These are phyloP conservation scores for Stenodera caucasica DNA, from an alignment of 2,888 invertebrate genomes.

Conservation along the genomic window DNA sequence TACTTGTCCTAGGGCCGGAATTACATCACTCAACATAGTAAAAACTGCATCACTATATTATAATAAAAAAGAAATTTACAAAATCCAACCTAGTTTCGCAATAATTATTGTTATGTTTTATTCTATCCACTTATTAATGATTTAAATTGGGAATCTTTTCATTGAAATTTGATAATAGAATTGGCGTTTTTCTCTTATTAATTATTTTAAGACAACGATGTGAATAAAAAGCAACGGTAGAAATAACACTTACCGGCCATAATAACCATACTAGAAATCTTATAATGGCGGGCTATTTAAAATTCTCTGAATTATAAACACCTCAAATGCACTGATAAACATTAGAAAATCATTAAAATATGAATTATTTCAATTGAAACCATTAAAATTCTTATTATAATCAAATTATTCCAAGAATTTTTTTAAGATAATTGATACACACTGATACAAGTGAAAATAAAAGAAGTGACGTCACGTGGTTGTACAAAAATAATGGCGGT, in stretches of 20 bases:
- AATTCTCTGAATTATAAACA: constrained; percentile 16
- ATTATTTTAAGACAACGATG: neutral
- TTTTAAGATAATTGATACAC: neutral
- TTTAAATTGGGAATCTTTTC: no score
- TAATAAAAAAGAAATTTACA: neutral
- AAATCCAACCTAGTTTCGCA: constrained; percentile 4
- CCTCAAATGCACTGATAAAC: neutral
- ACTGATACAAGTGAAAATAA: neutral
- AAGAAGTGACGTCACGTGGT: constrained; percentile 1
- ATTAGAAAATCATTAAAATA: neutral
- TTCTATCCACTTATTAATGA: no score
- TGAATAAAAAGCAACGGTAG: constrained; percentile 14
- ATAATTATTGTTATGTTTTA: no score
- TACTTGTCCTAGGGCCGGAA: neutral
- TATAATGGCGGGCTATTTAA: constrained; percentile 37
- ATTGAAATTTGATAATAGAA: no score
- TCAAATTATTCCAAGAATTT: neutral
- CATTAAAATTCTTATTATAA: neutral
- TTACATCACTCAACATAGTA: constrained; percentile 7
- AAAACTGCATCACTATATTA: constrained; percentile 3
- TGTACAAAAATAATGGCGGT: neutral
- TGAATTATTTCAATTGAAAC: neutral
- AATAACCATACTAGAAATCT: constrained; percentile 57
- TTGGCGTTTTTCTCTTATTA: neutral
- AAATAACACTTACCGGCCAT: constrained; percentile 77